phyloP scores from a whole-genome alignment of 2,113 vertebrate genomes.

The Psittacus erithacus region DNA sequence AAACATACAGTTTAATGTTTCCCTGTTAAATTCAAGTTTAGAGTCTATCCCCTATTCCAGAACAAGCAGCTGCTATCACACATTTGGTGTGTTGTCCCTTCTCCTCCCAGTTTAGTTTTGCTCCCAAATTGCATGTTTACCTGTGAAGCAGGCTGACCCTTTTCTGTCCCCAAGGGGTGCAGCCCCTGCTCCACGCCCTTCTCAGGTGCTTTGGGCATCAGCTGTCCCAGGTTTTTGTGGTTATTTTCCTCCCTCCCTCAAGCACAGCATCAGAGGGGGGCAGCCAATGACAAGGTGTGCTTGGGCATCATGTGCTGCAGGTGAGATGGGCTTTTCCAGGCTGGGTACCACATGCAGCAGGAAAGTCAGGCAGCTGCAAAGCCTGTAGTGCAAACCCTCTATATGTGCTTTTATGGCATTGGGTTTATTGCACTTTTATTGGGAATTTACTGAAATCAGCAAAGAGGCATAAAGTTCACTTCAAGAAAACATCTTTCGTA shows the following conservation, averaged over 20 bases:
- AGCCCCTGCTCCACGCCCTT: not conserved
- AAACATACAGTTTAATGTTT: not conserved
- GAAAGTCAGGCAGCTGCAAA: not conserved
- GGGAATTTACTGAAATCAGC: slow-evolving; percentile 9
- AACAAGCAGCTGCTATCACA: not conserved
- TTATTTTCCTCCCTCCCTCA: not conserved
- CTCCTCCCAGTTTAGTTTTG: not conserved
- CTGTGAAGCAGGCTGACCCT: not conserved
- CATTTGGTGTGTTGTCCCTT: not conserved
- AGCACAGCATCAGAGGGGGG: not conserved
- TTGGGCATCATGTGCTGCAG: not conserved
- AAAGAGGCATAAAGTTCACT: slow-evolving; percentile 19
- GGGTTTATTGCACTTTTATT: not conserved
- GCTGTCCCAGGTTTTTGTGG: fast-evolving
- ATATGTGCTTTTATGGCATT: not conserved
- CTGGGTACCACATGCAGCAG: not conserved
- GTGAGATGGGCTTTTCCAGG: not conserved
- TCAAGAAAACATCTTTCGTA: slow-evolving; percentile 12
- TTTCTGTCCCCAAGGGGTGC: no score
- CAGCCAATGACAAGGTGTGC: fast-evolving
- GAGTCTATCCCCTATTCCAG: not conserved
- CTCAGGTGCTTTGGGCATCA: not conserved
- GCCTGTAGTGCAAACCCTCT: not conserved
- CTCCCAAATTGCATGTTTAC: not conserved
- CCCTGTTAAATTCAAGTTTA: not conserved